These are phyloP conservation scores for Sanderia malayensis DNA, from an alignment of 30 jellyfish, hydroid and myxozoan species.

Conservation along the genomic window DNA sequence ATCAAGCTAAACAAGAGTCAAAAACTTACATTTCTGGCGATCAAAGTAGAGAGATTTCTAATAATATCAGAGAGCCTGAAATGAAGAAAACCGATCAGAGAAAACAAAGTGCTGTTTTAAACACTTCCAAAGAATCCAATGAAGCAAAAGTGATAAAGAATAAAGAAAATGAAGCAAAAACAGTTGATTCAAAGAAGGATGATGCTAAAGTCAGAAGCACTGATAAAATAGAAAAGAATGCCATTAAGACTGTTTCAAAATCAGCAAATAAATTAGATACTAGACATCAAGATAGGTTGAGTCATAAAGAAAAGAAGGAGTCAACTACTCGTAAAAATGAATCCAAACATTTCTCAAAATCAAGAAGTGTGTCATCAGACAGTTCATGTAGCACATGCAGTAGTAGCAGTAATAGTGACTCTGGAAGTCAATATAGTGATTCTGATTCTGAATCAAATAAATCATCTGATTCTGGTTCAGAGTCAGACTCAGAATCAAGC, in stretches of 20 bases:
- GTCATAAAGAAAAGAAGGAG: background rate
- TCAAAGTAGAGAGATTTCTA: background rate
- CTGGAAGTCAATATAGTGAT: background rate
- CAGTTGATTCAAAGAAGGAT: background rate
- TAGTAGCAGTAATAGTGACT: conserved; percentile 2
- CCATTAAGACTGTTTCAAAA: conserved; percentile 1
- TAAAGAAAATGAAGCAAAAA: background rate
- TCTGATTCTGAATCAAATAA: conserved; percentile 40
- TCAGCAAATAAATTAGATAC: background rate
- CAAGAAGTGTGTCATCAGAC: conserved; percentile 5
- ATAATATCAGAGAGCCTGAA: background rate
- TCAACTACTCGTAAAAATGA: background rate
- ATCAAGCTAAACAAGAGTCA: background rate
- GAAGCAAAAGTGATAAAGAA: background rate
- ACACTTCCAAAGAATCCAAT: too few species aligned
- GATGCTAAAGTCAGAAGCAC: background rate
- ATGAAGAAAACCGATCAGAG: background rate
- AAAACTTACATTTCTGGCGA: background rate
- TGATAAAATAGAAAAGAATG: background rate
- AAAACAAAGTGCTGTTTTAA: background rate
- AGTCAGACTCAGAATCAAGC: conserved; percentile 49
- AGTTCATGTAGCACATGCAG: conserved; percentile 27
- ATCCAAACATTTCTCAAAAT: background rate
- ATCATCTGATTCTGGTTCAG: conserved; percentile 35
- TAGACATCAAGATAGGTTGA: too few species aligned